Evolutionary conservation across 2,797 vertebrate genomes (phyloP).

Genomic region (Crypturellus tataupa): DNA sequence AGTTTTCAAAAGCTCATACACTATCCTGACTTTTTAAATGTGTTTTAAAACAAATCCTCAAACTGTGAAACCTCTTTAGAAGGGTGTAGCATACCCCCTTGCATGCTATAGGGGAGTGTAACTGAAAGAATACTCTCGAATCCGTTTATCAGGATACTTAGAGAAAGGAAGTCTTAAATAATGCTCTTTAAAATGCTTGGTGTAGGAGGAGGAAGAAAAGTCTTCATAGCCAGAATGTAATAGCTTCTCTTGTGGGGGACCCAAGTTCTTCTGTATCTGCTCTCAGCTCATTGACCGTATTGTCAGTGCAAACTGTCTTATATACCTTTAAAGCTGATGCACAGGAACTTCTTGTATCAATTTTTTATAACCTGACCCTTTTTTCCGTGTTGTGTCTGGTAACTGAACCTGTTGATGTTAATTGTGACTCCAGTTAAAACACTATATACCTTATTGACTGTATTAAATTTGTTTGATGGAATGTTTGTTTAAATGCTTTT

Average conservation of each 20-base stretch:
- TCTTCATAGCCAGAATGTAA: accelerated
- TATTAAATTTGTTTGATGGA: not conserved
- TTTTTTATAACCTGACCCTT: constrained; percentile 31
- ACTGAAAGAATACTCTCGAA: not conserved
- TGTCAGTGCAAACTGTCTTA: not conserved
- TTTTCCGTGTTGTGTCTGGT: constrained; percentile 27
- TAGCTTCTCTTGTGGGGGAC: not conserved
- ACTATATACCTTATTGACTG: not conserved
- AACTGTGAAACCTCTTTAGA: not conserved
- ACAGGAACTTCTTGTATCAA: constrained; percentile 6
- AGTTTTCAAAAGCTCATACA: not conserved
- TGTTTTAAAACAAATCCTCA: not conserved
- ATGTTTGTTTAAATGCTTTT: not conserved
- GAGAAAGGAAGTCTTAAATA: constrained; percentile 16
- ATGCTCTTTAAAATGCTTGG: not conserved
- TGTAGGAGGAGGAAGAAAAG: not conserved
- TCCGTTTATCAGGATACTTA: not conserved
- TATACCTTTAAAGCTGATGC: not conserved
- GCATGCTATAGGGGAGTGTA: not conserved
- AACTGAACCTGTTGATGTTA: constrained; percentile 36
- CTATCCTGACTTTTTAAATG: not conserved
- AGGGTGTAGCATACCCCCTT: not conserved
- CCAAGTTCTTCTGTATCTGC: not conserved
- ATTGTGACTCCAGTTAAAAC: not conserved
- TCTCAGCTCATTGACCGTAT: not conserved